Base-by-base conservation (phyloP, 2,113 vertebrate genomes). In the Euleptes europaea region DNA sequence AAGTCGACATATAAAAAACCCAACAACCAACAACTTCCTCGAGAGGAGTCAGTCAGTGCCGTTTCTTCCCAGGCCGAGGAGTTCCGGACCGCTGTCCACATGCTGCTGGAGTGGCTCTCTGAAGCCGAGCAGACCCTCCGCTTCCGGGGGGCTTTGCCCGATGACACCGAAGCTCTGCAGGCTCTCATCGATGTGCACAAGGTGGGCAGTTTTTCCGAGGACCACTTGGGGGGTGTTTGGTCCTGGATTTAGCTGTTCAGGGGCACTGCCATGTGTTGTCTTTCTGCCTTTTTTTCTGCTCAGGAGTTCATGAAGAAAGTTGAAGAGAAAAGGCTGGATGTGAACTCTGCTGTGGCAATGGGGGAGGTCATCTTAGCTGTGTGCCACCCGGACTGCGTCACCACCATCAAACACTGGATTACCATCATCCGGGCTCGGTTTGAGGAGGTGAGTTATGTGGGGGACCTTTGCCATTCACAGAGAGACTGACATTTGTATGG, bases 351-450 rank as follows among this genome's bases (percentile, higher is more conserved):
- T 0, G 98, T 98, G 11, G 96, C 95, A 7, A 98, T 99, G 98
- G 99, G 99, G 4, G 98, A 99, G 89, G 95, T 92, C 86, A 99
- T 99, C 93, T 95, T 99, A 84, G 96, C 97, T 0, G 93, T 97
- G 75, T 99, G 99, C 90, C 99, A 99, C 83, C 98, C 98, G 0
- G 99, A 99, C 92, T 99, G 98, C 94, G 97, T 99, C 95, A 99
- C 98, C 89, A 99, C 98, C 67, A 97, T 99, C 95, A 99, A 99
- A 84, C 98, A 99, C 97, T 99, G 99, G 99, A 98, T 99, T 96
- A 99, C 98, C 92, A 99, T 99, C 95, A 99, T 99, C 95, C 94
- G 98, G 4, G 98, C 99, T 10, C 97, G 99, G 83, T 99, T 99
- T 0, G 99, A 99, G 93, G 99, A 99, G 97, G 99, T 99, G 87